Evolutionary conservation across 2,888 invertebrate genomes (phyloP), one percentile per base, ranked within the genome.

Genomic region (Aphodius sticticus): DNA sequence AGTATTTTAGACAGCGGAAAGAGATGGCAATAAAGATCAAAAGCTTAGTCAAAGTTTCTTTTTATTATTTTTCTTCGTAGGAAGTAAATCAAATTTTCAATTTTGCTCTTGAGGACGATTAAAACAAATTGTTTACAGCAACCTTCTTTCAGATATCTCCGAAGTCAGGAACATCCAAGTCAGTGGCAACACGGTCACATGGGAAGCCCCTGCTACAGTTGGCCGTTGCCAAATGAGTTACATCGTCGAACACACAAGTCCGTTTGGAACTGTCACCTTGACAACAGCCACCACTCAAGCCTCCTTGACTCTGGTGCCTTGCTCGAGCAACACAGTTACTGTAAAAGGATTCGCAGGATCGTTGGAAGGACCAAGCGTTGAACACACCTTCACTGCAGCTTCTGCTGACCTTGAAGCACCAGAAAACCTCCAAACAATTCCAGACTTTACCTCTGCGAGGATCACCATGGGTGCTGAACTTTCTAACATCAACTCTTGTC

Each of bases 401-500:
- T 26, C 70, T 53, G 15, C 35, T 38, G 80, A 69, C 6, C 38
- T 71, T 16, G n/a, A 69, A n/a, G 70, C 77, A 14, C 80, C 80
- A 2, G 69, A 69, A 9, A 77, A 77, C 14, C 36, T 80, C 9
- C 15, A 26, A 7, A 80, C 77, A 3, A 16, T 38, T 0, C 80
- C 80, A 0, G 53, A 35, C n/a, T 76, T 78, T 37, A 80, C 76
- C 26, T 15, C 69, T 7, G 80, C 78, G 7, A 9, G 14, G 7
- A 35, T 80, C 7, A 78, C 76, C 15, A 36, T 80, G n/a, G 76
- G 76, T 76, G 80, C 70, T 3, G 76, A 80, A 75, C 15, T 16
- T n/a, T 16, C 69, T 6, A 16, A 9, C 6, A 69, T 77, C n/a
- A 80, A 80, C n/a, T 1, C 70, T 6, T 80, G 80, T 16, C 37